Percentiles rank a stretch among this genome's conserved stretches.
These are phyloP conservation scores for Pelobates fuscus DNA, from an alignment of 2,113 vertebrate species.

Conservation along the genomic window DNA sequence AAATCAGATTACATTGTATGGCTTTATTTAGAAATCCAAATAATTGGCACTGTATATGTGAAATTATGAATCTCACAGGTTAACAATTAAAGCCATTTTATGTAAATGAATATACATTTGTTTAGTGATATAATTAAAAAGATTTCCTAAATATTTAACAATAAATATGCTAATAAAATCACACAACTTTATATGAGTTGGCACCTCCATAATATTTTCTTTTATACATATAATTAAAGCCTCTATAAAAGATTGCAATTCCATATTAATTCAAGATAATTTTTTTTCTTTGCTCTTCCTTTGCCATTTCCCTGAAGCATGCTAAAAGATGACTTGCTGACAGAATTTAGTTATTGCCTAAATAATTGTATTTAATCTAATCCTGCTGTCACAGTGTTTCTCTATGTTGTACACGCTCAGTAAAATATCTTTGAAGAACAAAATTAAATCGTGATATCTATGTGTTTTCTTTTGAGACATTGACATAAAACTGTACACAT, in stretches of 20 bases:
- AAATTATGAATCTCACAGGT: no score
- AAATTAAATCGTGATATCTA: background rate
- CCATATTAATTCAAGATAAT: constrained; percentile 21
- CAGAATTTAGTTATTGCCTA: constrained; percentile 16
- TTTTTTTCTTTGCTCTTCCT: background rate
- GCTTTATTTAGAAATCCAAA: no score
- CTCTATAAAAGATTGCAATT: constrained; percentile 1
- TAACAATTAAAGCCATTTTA: no score
- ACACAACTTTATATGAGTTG: background rate
- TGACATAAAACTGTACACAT: background rate
- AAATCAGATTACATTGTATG: no score
- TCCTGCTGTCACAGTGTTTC: background rate
- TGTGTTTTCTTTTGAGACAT: background rate
- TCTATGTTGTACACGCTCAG: background rate
- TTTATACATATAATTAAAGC: background rate
- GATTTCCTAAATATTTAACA: background rate
- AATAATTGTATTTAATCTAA: constrained; percentile 22
- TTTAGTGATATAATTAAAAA: no score
- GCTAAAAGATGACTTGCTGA: background rate
- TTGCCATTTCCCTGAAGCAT: background rate
- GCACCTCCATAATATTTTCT: background rate
- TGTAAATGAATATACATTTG: no score
- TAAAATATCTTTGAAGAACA: constrained; percentile 3
- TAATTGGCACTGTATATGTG: no score
- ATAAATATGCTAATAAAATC: background rate